A percentile compares a stretch with the other conserved stretches of the same genome.
Conservation (phyloP, 37 sponge, comb jelly and placozoan species). For the Cliona cf. orientalis region DNA sequence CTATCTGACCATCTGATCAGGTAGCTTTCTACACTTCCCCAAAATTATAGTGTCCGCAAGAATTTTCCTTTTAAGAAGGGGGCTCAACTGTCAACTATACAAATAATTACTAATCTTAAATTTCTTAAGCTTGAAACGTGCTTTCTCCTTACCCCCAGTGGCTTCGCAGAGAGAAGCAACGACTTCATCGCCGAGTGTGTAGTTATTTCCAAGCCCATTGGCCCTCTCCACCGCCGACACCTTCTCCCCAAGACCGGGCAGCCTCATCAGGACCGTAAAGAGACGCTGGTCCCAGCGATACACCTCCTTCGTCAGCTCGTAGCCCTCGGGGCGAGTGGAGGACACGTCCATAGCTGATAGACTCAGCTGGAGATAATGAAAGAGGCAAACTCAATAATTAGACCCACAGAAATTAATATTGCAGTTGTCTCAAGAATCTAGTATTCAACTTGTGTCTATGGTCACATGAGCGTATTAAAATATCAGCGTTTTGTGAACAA, state of each 20-base stretch:
- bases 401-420: background rate
- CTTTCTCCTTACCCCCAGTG: conserved; percentile 91
- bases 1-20: too few species aligned
- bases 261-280: conserved; percentile 83
- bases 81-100: too few species aligned
- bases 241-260: conserved; percentile 77
- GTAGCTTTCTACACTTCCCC: too few species aligned
- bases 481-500: too few species aligned
- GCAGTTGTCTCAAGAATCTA: background rate
- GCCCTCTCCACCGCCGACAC: background rate
- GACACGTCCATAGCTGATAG: too few species aligned
- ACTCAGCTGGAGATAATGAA: background rate
- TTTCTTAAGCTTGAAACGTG: too few species aligned
- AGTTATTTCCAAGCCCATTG: background rate
- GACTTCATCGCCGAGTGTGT: background rate
- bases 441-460: background rate
- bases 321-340: conserved; percentile 23
- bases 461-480: too few species aligned
- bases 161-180: conserved; percentile 79
- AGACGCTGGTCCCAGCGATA: conserved; percentile 99
- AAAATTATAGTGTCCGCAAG: too few species aligned
- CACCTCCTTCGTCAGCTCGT: conserved; percentile 86
- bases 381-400: too few species aligned
- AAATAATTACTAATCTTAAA: too few species aligned
- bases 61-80: too few species aligned